Evolutionary conservation across 1,140 invertebrate species (phyloP), one percentile per base, ranked within the genome.

Genomic region (Lycorma delicatula): DNA sequence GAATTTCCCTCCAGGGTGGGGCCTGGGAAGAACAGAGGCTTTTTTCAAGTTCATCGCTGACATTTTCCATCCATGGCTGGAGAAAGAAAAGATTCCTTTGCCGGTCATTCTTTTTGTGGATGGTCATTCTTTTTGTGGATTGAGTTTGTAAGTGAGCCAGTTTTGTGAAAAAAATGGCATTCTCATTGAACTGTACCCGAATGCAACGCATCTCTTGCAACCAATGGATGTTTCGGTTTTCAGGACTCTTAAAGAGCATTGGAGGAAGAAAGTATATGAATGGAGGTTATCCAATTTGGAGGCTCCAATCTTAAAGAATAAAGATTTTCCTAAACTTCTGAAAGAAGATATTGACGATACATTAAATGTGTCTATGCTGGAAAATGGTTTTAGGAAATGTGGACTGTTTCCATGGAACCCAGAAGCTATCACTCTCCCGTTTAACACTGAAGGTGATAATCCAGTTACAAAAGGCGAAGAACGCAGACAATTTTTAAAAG

Each of bases 191-290:
- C 54, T 75, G 2, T 68, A 65, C 34, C 72, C 72, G 9, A 75
- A 75, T 63, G 62, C 70, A 3, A 75, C 71, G 3, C 71, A 74
- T 54, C 65, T 75, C 20, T 38, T 74, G 6, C 72, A 75, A 63
- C 73, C 73, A 12, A 53, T 67, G 29, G 73, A 74, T 63, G 68
- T 74, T 3, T 48, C 65, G 0, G 67, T 69, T 23, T 74, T 75
- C 61, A 44, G 58, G 0, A 62, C 70, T 27, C 48, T 71, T 2
- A 74, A 74, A 65, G 46, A 47, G 31, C 48, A 49, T 6, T 74
- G 72, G 72, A 68, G 63, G 56, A 64, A 69, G 31, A 51, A 56
- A 2, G 66, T 70, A 23, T n/a, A 57, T 44, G 18, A 51, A 25
- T 63, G 61, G 23, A 58, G 56, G 48, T 23, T 48, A 13, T 60